Conservation (phyloP, 2,797 vertebrate species). For the Poecilia gillii region DNA sequence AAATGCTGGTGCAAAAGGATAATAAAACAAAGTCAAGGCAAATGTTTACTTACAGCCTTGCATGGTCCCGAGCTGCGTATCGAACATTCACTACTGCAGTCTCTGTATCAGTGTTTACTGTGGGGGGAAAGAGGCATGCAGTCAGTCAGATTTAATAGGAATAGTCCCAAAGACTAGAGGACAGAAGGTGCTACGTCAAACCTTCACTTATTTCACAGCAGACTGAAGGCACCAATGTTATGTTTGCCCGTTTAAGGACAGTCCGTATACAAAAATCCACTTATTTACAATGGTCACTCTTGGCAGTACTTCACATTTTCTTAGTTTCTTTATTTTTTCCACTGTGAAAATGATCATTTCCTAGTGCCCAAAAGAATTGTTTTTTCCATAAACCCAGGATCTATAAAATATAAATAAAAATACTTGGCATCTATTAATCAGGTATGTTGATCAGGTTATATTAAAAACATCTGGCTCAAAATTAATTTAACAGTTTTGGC, state of each 20-base stretch:
- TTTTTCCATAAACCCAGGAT: neutral
- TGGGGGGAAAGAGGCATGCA: conserved; percentile 47
- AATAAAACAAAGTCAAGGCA: conserved; percentile 12
- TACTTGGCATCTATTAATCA: neutral
- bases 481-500: no score
- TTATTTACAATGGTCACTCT: neutral
- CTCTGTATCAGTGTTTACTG: conserved; percentile 98
- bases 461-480: neutral
- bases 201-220: neutral
- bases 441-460: neutral
- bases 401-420: neutral
- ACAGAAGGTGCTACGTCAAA: no score
- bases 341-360: neutral
- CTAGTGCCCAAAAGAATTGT: neutral
- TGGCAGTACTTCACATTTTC: neutral
- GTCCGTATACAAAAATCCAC: neutral
- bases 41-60: conserved; percentile 90
- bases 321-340: neutral
- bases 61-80: conserved; percentile 95
- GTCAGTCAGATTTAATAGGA: conserved; percentile 1
- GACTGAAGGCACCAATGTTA: neutral
- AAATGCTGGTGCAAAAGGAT: conserved; percentile 2
- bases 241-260: neutral
- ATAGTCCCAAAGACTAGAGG: neutral
- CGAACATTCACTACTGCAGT: conserved; percentile 98